A percentile compares a stretch with the other conserved stretches of the same genome.
phyloP scores from a whole-genome alignment of 2,888 invertebrate genomes.

The Nudaria mundana region DNA sequence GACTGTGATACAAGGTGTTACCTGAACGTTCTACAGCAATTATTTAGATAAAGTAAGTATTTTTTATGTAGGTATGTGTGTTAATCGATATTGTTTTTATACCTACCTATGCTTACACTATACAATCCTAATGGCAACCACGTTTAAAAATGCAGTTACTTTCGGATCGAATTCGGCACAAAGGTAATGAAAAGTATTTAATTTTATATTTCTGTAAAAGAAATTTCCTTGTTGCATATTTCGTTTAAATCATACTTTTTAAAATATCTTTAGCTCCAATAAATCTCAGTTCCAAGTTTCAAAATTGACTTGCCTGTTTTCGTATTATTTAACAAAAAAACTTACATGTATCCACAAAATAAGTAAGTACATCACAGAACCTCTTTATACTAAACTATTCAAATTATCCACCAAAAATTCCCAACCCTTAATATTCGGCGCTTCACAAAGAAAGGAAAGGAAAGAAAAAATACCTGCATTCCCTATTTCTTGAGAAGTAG shows the following conservation, averaged over 20 bases:
- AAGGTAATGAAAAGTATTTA: no score
- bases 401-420: conserved; percentile 3
- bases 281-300: no score
- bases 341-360: neutral
- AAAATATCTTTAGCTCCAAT: no score
- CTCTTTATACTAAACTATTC: neutral
- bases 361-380: neutral
- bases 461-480: conserved; percentile 35
- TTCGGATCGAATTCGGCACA: neutral
- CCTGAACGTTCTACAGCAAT: conserved; percentile 3
- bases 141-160: neutral
- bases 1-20: conserved; percentile 1
- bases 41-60: conserved; percentile 23
- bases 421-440: conserved; percentile 5
- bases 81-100: no score
- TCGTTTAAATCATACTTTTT: no score
- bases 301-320: no score
- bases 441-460: conserved; percentile 12
- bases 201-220: no score
- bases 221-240: no score
- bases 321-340: no score
- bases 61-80: conserved; percentile 27
- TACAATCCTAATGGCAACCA: no score
- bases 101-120: no score
- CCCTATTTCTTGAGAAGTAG: conserved; percentile 55